Base-by-base conservation (phyloP, 2,113 vertebrate genomes). In the Hyaena hyaena region DNA sequence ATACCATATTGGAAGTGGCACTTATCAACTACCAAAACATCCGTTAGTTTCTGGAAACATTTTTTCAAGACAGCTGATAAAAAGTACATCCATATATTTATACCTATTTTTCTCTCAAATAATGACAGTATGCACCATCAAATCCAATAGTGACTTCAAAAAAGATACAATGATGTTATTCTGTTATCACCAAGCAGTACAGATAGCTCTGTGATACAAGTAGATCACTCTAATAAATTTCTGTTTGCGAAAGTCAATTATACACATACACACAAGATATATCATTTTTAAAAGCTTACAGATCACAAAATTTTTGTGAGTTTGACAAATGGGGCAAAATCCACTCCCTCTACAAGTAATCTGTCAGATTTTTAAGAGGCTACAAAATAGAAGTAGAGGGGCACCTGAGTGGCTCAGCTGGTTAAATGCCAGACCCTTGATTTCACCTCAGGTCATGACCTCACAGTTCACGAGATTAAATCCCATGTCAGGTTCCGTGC, bases 81-180 rank as follows among this genome's bases (percentile, higher is more conserved):
- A 95, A 95, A 90, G 31, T 63, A 82, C 11, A 84, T 45, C n/a
- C 23, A 86, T 28, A 43, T 45, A 86, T 95, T 97, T 91, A 85
- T 4, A 93, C 24, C 15, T 93, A 31, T 50, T 90, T 96, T 83
- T 65, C 87, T 94, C 95, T 96, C 71, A 96, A 68, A 89, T 35
- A 14, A 63, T 97, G 63, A 91, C 7, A 92, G 77, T 93, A 83
- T 33, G 2, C 0, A 73, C 7, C 63, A 91, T 5, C 4, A 71
- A 96, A 91, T 84, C 33, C 58, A 81, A 73, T 2, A 89, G 53
- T 28, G 79, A 93, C 65, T 96, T 93, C 86, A 88, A 93, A 90
- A 74, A 24, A 45, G 8, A 87, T 9, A 55, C 35, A 69, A 87
- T 2, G 28, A 68, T 58, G 79, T 81, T 88, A 71, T 95, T 63